Evolutionary conservation across 2,113 vertebrate genomes (phyloP), one percentile per base, ranked within the genome.

Genomic region (Ochotona princeps): DNA sequence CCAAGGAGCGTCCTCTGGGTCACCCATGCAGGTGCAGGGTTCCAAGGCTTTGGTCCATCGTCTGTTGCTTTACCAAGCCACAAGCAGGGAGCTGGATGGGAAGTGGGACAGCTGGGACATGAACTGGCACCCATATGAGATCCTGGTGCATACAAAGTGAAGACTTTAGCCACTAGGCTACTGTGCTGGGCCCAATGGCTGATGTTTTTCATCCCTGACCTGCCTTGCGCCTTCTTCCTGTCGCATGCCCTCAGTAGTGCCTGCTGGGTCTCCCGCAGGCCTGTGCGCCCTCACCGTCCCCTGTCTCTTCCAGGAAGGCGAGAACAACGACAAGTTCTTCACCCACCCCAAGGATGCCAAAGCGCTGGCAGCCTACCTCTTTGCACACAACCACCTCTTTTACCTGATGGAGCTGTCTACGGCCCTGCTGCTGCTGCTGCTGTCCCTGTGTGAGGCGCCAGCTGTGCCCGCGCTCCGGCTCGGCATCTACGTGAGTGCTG

Each of bases 261-360:
- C 28, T 3, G 1, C 65, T 1, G 18, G 6, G 23, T n/a, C 79
- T 1, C 10, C 60, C 21, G 5, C 18, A 6, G 17, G 80, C 65
- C 1, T 3, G 0, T 1, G 0, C 0, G 0, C 69, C 47, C 76
- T 25, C 0, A 0, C 2, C 70, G 47, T 17, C 57, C 79, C 11
- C 14, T 88, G 61, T 84, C 38, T 44, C 38, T 88, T 54, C 21
- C 96, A 99, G 99, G 99, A 99, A 98, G 99, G 99, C 84, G 99
- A 99, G 97, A 99, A 99, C 95, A 99, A 99, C 0, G 99, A 99
- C 96, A 99, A 99, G 96, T 99, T 99, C 97, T 99, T 99, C 98
- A 99, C 99, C 20, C 99, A 99, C 95, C 99, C 99, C 70, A 99
- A 98, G 96, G 99, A 99, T 95, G 98, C 99, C 90, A 98, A 98